Conservation (phyloP, 2,888 invertebrate genomes). For the Hypsopygia costalis region DNA sequence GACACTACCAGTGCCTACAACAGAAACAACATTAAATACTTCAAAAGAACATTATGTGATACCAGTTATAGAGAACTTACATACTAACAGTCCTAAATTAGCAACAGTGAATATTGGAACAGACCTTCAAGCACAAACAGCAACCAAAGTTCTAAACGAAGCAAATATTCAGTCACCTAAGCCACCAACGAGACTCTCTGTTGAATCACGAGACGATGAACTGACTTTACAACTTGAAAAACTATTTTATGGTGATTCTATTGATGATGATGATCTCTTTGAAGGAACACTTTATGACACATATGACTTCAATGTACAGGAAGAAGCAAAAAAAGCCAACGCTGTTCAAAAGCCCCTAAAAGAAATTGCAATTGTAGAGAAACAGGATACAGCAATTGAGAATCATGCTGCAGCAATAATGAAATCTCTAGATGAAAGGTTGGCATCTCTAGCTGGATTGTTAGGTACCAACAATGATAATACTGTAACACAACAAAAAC, state of each 20-base stretch:
- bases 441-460: conserved; percentile 50
- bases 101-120: conserved; percentile 5
- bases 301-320: conserved; percentile 27
- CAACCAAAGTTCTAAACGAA: conserved; percentile 14
- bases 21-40: background rate
- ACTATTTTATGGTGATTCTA: conserved; percentile 58
- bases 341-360: conserved; percentile 19
- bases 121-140: conserved; percentile 1
- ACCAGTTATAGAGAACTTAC: conserved; percentile 30
- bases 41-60: conserved; percentile 21
- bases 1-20: conserved; percentile 10
- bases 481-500: conserved; percentile 21
- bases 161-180: conserved; percentile 18
- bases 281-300: conserved; percentile 47
- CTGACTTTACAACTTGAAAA: conserved; percentile 64
- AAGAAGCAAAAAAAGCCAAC: conserved; percentile 28
- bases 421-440: conserved; percentile 56
- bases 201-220: conserved; percentile 52
- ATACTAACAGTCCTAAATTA: conserved; percentile 21
- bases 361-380: conserved; percentile 8
- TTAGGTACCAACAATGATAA: conserved; percentile 34
- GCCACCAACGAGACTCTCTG: conserved; percentile 24
- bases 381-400: conserved; percentile 35
- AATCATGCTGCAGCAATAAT: conserved; percentile 48
- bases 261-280: conserved; percentile 70